Conservation (phyloP, 2,797 vertebrate species). For the Yasuhikotakia modesta region DNA sequence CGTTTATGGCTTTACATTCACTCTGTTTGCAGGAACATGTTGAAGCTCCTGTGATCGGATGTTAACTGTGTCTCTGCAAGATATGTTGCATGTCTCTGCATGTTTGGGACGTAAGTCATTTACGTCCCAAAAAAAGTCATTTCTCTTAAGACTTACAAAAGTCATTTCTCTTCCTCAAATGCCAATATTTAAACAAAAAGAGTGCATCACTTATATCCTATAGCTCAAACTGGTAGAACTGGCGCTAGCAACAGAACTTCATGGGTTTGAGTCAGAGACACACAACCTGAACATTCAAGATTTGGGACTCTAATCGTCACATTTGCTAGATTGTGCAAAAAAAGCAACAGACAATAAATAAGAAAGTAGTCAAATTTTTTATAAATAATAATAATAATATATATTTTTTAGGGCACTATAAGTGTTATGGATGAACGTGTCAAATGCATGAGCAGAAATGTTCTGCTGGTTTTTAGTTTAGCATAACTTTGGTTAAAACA, state of each 20-base stretch:
- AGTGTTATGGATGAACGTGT: too few species aligned
- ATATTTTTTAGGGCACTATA: too few species aligned
- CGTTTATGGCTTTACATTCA: constrained; percentile 37
- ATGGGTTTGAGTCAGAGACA: neutral
- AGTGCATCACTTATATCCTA: constrained; percentile 51
- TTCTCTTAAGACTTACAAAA: too few species aligned
- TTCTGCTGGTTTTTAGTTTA: neutral
- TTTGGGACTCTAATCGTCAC: too few species aligned
- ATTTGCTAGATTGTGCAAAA: too few species aligned
- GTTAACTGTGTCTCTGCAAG: constrained; percentile 46
- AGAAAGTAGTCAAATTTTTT: too few species aligned
- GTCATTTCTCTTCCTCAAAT: constrained; percentile 61
- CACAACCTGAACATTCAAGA: too few species aligned
- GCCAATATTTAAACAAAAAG: constrained; percentile 64
- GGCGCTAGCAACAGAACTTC: neutral
- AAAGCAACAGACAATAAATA: too few species aligned
- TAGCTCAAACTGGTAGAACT: neutral
- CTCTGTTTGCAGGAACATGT: constrained; percentile 26
- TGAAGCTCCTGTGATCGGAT: constrained; percentile 18
- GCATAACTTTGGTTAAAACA: neutral
- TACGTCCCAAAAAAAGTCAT: too few species aligned
- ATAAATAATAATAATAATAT: too few species aligned
- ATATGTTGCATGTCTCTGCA: constrained; percentile 23
- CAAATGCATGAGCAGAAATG: too few species aligned
- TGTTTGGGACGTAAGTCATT: neutral